Base-by-base conservation (phyloP, 2,888 invertebrate genomes). In the Cephalotes varians region DNA sequence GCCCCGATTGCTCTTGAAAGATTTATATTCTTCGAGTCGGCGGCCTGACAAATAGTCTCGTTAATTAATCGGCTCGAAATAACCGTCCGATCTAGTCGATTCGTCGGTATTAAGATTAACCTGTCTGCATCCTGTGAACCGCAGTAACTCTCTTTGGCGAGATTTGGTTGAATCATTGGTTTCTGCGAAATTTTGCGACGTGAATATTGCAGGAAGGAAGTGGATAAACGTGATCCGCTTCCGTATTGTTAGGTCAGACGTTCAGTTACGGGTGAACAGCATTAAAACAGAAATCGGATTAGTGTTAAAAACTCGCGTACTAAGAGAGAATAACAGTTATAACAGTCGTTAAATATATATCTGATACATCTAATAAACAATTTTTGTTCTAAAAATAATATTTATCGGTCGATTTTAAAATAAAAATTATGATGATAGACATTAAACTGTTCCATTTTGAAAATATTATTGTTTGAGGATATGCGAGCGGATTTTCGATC, bases 51-150 rank as follows among this genome's bases (percentile, higher is more conserved):
- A 82, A 84, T 86, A 90, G 87, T 87, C 85, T 81, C 85, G 88
- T 83, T 83, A 89, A 90, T 91, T 91, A 90, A 91, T 90, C 85
- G 81, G 76, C 86, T 65, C 34, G 83, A 86, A 88, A 87, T 89
- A 89, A 71, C 85, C 83, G 79, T 47, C 51, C 37, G 51, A 62
- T 47, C 69, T 18, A 44, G 71, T 56, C 77, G 56, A 79, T 79
- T 79, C 77, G 47, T 40, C 40, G 56, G 54, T 34, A 69, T 77
- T 44, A 77, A 77, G 31, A 77, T 69, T 25, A 77, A 77, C 71
- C 44, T 56, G 56, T 77, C 71, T 58, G 71, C 77, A 71, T 69
- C 34, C 31, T 56, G 56, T 44, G n/a, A 10, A 25, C 5, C 67
- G 31, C 40, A 6, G 31, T 69, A 54, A 44, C 15, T 40, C 28